A percentile compares a stretch with the other conserved stretches of the same genome.
phyloP scores from a whole-genome alignment of 2,888 invertebrate species.

The Nemurella pictetii region DNA sequence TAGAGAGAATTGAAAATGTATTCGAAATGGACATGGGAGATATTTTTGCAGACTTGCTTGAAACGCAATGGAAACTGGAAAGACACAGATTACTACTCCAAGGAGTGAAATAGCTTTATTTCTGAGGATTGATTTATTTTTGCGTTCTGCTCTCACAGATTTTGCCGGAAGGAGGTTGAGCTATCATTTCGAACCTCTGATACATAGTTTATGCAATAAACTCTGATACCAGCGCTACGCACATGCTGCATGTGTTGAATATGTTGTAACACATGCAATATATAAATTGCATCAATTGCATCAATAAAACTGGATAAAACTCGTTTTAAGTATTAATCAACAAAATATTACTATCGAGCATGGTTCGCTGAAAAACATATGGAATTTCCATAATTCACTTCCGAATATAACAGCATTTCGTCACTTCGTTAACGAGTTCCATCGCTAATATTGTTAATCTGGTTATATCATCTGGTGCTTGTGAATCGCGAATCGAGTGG shows the following conservation, averaged over 20 bases:
- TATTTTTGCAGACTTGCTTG: constrained; percentile 10
- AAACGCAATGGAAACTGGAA: not conserved
- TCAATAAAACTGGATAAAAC: no score
- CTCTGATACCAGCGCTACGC: no score
- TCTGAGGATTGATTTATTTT: not conserved
- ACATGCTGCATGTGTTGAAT: no score
- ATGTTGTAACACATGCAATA: no score
- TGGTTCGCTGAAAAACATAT: not conserved
- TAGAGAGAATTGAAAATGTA: constrained; percentile 18
- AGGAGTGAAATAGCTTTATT: not conserved
- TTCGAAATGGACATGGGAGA: constrained; percentile 7
- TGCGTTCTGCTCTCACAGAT: not conserved
- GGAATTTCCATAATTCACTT: not conserved
- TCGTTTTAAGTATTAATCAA: not conserved
- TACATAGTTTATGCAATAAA: no score
- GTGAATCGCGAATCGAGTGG: not conserved
- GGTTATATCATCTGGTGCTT: not conserved
- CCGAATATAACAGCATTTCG: not conserved
- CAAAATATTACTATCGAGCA: not conserved
- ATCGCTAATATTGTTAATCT: not conserved
- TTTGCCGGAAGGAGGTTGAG: not conserved
- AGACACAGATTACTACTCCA: not conserved
- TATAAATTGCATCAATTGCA: no score
- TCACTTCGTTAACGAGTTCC: not conserved
- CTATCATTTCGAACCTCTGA: no score